A percentile compares a stretch with the other conserved stretches of the same genome.
Evolutionary conservation across 1,140 invertebrate species (phyloP).

Genomic region (Saccostrea glomerata): DNA sequence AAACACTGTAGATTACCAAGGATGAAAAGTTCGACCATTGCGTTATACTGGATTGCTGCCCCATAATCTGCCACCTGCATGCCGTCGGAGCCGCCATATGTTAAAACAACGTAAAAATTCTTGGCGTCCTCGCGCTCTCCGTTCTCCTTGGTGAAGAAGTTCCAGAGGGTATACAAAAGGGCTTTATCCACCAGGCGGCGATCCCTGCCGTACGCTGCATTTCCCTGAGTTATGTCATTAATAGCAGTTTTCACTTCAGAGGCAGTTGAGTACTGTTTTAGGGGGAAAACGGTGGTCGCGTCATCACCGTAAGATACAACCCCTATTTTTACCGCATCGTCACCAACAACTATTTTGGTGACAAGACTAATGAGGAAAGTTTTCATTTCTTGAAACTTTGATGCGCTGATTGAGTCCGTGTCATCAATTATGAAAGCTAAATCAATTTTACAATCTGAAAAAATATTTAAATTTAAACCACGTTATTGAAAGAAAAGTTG

Average conservation of each 20-base stretch:
- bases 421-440: slow-evolving; percentile 9
- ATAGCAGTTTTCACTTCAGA: not conserved
- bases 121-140: not conserved
- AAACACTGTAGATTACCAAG: not conserved
- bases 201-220: not conserved
- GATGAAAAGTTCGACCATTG: not conserved
- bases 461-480: not conserved
- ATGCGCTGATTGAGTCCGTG: not conserved
- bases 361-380: not conserved
- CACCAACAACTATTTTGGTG: not conserved
- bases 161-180: not conserved
- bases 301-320: not conserved
- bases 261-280: slow-evolving; percentile 4
- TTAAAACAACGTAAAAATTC: not conserved
- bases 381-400: not conserved
- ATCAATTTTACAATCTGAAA: not conserved
- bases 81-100: not conserved
- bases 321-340: not conserved
- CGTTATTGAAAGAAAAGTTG: no score
- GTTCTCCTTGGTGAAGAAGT: not conserved
- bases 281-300: not conserved
- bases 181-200: not conserved
- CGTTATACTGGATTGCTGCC: not conserved
- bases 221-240: not conserved
- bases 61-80: not conserved